phyloP scores from a whole-genome alignment of 2,113 vertebrate genomes.

The Megaceryle torquata region DNA sequence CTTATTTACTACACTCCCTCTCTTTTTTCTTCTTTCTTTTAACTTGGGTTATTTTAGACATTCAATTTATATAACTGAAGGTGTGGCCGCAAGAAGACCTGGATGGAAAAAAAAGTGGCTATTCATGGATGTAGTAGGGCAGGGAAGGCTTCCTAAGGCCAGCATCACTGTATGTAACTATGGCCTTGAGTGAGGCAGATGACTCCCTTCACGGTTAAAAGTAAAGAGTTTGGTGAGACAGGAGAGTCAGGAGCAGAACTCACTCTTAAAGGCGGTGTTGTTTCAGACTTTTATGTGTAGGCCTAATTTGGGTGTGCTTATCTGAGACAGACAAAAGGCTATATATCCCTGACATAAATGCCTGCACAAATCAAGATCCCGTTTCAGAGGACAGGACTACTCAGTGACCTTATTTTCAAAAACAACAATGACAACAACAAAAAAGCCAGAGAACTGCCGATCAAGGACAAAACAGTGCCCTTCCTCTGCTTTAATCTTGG shows the following conservation, averaged over 20 bases:
- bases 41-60: neutral
- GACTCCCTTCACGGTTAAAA: neutral
- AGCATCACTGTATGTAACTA: no score
- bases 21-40: rapidly evolving
- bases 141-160: neutral
- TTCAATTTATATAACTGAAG: neutral
- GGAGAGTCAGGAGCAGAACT: neutral
- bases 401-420: neutral
- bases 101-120: neutral
- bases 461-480: neutral
- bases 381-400: neutral
- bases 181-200: neutral
- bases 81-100: neutral
- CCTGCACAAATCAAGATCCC: neutral
- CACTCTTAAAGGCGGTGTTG: neutral
- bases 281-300: neutral
- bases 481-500: neutral
- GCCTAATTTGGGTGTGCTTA: neutral
- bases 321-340: neutral
- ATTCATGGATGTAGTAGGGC: no score
- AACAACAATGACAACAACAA: neutral
- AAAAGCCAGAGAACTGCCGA: neutral
- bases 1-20: neutral
- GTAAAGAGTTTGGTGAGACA: neutral
- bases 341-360: neutral